Base-by-base conservation (phyloP, 2,797 vertebrate species). In the Ctenopoma kingsleyae region DNA sequence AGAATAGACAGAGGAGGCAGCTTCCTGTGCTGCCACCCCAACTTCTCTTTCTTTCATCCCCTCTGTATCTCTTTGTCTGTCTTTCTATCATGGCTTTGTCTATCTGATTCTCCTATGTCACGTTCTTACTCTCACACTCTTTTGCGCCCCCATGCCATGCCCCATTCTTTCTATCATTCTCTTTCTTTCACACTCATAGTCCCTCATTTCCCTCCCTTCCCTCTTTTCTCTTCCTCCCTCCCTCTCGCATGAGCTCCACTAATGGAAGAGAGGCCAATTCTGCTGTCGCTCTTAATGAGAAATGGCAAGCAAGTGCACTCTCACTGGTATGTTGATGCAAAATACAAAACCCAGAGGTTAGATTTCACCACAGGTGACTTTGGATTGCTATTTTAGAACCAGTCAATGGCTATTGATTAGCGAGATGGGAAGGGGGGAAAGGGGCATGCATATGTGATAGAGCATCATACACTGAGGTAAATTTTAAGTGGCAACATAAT, bases 351-450 rank as follows among this genome's bases (percentile, higher is more conserved):
- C 79, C 87, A 62, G 85, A 83, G 87, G 88, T 88, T 88, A 83
- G 80, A 83, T 89, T 88, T 92, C 73, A 80, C 80, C 85, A 74
- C 40, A 58, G 80, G 78, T 90, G 84, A 90, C 91, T 91, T 86
- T 92, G 86, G 87, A 84, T 76, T 84, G 88, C 81, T 91, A 84
- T 93, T 93, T 93, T 86, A 89, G 82, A 89, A 87, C 63, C 81
- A 86, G 84, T 93, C 92, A 60, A 93, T 94, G 90, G 80, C 81
- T 91, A 91, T 93, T 91, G 93, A 94, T 90, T 89, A 88, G 81
- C 70, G 70, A 81, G 89, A 88, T 80, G 80, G 77, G 75, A 78
- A 85, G 56, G 69, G 67, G 71, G 67, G 71, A 86, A 82, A 65
- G 76, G 77, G 75, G 69, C 76, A 87, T 91, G 84, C 86, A 91